phyloP scores from a whole-genome alignment of 2,113 vertebrate species.

The Oreochromis spilurus region DNA sequence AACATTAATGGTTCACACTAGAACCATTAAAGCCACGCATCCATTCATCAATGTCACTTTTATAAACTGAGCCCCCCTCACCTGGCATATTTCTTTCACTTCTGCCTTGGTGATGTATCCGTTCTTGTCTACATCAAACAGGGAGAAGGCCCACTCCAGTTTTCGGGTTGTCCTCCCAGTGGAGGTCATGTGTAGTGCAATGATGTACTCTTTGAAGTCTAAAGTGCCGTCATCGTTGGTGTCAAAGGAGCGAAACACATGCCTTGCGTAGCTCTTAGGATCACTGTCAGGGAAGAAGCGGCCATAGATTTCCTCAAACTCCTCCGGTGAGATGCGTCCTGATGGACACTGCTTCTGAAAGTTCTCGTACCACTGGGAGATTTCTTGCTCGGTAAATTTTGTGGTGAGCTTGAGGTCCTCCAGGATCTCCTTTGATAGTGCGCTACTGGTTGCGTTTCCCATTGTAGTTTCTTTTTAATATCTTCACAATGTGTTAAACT shows the following conservation, averaged over 20 bases:
- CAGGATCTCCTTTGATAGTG: constrained; percentile 86
- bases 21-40: neutral
- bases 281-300: constrained; percentile 89
- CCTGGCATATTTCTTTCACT: constrained; percentile 86
- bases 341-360: constrained; percentile 87
- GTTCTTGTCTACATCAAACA: constrained; percentile 91
- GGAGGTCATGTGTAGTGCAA: constrained; percentile 90
- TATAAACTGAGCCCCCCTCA: constrained; percentile 47
- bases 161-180: constrained; percentile 81
- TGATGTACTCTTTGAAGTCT: constrained; percentile 93
- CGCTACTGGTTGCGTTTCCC: constrained; percentile 86
- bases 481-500: constrained; percentile 7
- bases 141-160: constrained; percentile 91
- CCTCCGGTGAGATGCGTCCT: constrained; percentile 78
- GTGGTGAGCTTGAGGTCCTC: constrained; percentile 87
- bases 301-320: constrained; percentile 89
- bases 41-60: neutral
- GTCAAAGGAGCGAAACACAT: constrained; percentile 94
- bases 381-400: constrained; percentile 80
- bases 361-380: constrained; percentile 85
- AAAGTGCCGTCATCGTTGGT: constrained; percentile 87
- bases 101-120: constrained; percentile 88
- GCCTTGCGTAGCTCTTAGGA: constrained; percentile 83
- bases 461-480: constrained; percentile 58
- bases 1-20: neutral